Evolutionary conservation across 2,797 vertebrate genomes (phyloP).

Genomic region (Serranus cabrilla): DNA sequence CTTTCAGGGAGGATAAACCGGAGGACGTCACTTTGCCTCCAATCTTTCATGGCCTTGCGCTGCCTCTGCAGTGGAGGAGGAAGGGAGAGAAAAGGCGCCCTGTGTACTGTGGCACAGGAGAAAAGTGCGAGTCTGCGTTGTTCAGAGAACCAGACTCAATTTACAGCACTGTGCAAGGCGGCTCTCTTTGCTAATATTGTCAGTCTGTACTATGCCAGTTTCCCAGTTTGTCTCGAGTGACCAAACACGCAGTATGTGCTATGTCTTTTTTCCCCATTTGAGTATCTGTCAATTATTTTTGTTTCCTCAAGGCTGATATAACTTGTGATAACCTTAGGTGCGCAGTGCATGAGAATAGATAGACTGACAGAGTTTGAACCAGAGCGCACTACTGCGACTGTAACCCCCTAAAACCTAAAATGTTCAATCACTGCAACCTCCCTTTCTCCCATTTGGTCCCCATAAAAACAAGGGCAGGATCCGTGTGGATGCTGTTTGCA

Average conservation of each 20-base stretch:
- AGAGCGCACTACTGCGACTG: not conserved
- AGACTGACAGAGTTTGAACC: slow-evolving; percentile 1
- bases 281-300: slow-evolving; percentile 63
- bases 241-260: slow-evolving; percentile 34
- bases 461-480: slow-evolving; percentile 8
- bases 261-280: slow-evolving; percentile 45
- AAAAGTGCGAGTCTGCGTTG: slow-evolving; percentile 44
- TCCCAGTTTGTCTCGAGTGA: slow-evolving; percentile 57
- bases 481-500: not conserved
- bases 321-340: slow-evolving; percentile 45
- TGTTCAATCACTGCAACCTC: not conserved
- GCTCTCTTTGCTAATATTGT: slow-evolving; percentile 50
- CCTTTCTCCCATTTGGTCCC: not conserved
- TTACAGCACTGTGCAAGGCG: slow-evolving; percentile 54
- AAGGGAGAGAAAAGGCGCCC: slow-evolving; percentile 43
- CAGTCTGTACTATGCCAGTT: slow-evolving; percentile 39
- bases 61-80: slow-evolving; percentile 74
- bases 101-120: slow-evolving; percentile 54
- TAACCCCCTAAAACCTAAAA: slow-evolving; percentile 23
- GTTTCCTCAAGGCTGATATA: slow-evolving; percentile 44
- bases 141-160: slow-evolving; percentile 57
- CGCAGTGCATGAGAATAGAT: slow-evolving; percentile 14
- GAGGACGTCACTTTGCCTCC: slow-evolving; percentile 85
- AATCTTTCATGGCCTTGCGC: slow-evolving; percentile 81
- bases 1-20: slow-evolving; percentile 86